Base-by-base conservation (phyloP, 2,797 vertebrate genomes). In the Nasua narica region DNA sequence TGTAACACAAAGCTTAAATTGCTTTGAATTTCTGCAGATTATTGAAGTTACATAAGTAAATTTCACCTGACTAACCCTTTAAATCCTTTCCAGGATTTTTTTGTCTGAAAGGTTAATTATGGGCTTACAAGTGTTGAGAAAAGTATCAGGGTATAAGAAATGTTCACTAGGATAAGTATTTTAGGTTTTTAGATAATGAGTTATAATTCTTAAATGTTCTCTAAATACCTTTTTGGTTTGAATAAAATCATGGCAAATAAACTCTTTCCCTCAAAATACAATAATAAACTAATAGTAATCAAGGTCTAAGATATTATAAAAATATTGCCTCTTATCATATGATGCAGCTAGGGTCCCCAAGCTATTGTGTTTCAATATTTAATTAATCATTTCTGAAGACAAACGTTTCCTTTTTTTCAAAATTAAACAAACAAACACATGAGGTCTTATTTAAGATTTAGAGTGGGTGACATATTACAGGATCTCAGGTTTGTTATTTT, bases 141-240 rank as follows among this genome's bases (percentile, higher is more conserved):
- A 88, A 94, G 29, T 43, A 95, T 67, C 62, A 37, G n/a, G 0
- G 32, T 54, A 7, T n/a, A 83, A 86, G 16, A 90, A 77, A 58
- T 62, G 27, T 79, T 92, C 32, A 76, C 29, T 78, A n/a, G 11
- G 83, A 46, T 74, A 48, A 74, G 40, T 82, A 78, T 78, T 84
- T 43, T 74, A 77, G 11, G 11, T 94, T 92, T 95, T 92, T 95
- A 83, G 92, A 62, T n/a, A 84, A 81, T 32, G 12, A 90, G 29
- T 29, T 54, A 84, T 91, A 54, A 67, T 54, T 95, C 32, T 92
- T 95, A 92, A 90, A 65, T 87, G 88, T 40, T 95, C 95, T 94
- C 54, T 40, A 50, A 95, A 7, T 43, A 88, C 50, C 16, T 88
- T 87, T 94, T 76, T 77, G 32, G 6, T 89, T 92, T 90, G 35